These are phyloP conservation scores for Lepisosteus oculatus DNA, from an alignment of 2,113 vertebrate genomes.

Conservation along the genomic window DNA sequence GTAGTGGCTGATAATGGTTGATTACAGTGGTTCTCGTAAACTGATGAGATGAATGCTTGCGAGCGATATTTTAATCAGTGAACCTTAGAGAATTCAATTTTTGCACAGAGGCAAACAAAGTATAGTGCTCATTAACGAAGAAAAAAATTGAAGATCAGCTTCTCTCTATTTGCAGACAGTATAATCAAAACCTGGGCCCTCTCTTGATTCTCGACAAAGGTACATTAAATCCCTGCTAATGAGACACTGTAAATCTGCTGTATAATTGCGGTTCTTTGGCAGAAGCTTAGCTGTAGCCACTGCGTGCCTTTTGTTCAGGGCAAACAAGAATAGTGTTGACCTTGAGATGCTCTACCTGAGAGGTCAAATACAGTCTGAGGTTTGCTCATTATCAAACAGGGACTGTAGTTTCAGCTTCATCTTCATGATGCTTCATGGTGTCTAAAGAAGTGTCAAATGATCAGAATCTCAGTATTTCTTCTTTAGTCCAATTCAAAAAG, in stretches of 20 bases:
- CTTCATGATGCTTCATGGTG: too few relatives aligned
- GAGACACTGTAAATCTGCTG: neutral
- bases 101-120: neutral
- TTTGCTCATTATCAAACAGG: neutral
- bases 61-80: neutral
- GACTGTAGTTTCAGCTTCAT: too few relatives aligned
- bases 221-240: slow-evolving; percentile 4
- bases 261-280: neutral
- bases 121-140: neutral
- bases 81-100: neutral
- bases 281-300: neutral
- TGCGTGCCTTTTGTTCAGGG: neutral
- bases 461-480: too few relatives aligned
- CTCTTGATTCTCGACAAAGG: neutral
- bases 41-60: neutral
- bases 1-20: too few relatives aligned
- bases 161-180: neutral
- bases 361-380: neutral
- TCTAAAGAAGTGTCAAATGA: too few relatives aligned
- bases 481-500: too few relatives aligned
- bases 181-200: neutral
- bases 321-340: neutral
- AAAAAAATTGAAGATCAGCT: neutral
- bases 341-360: neutral
- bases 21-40: neutral